Evolutionary conservation across 2,888 invertebrate genomes (phyloP).

Genomic region (Amblyjoppa proteus): DNA sequence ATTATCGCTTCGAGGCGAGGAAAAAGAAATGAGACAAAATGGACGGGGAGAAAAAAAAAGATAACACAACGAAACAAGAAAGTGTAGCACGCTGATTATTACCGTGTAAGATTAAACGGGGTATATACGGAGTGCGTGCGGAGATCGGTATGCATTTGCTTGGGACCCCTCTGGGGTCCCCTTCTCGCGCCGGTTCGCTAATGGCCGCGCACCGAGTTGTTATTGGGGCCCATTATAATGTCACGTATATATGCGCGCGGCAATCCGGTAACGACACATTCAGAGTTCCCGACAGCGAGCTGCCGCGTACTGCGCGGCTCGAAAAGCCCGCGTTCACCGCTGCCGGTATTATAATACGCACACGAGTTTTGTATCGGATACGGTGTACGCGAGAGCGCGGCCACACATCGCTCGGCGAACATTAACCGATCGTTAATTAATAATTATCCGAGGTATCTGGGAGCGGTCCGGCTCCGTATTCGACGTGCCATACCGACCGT

Average conservation of each 20-base stretch:
- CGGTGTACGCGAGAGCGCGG: slow-evolving; percentile 12
- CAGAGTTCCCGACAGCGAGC: slow-evolving; percentile 34
- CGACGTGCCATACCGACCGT: slow-evolving; percentile 53
- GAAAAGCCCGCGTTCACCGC: slow-evolving; percentile 30
- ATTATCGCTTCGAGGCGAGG: slow-evolving; percentile 47
- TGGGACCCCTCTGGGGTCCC: slow-evolving; percentile 35
- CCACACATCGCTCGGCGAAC: slow-evolving; percentile 41
- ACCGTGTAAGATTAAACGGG: slow-evolving; percentile 59
- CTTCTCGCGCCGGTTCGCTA: slow-evolving; percentile 64
- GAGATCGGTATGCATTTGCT: slow-evolving; percentile 51
- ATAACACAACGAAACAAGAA: slow-evolving; percentile 1
- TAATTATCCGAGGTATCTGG: slow-evolving; percentile 70
- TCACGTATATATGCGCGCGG: slow-evolving; percentile 58
- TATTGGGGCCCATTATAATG: slow-evolving; percentile 73
- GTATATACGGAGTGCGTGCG: slow-evolving; percentile 44
- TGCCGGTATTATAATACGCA: slow-evolving; percentile 19
- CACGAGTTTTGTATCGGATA: background rate
- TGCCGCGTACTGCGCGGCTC: background rate
- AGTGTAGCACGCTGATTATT: slow-evolving; percentile 56
- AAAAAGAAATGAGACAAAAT: slow-evolving; percentile 9
- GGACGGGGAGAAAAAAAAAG: slow-evolving; percentile 23
- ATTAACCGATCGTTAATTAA: slow-evolving; percentile 73
- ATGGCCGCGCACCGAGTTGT: slow-evolving; percentile 69
- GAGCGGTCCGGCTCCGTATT: slow-evolving; percentile 58
- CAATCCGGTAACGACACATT: slow-evolving; percentile 56